Evolutionary conservation across 2,888 invertebrate species (phyloP).

Genomic region (Oscheius myriophilus): DNA sequence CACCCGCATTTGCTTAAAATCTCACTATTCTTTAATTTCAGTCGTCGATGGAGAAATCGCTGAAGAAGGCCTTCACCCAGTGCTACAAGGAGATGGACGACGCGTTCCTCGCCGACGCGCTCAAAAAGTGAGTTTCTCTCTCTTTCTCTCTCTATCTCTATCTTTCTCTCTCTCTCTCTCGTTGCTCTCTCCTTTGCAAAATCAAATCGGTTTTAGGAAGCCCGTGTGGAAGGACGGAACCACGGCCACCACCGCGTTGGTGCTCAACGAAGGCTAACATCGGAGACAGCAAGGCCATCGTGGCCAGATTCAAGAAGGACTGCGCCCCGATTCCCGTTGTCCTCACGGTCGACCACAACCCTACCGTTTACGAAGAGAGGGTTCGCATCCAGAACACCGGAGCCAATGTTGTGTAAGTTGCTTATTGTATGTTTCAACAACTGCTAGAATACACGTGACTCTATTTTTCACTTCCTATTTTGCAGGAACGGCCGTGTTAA

Average conservation of each 20-base stretch:
- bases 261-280: slow-evolving; percentile 74
- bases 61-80: slow-evolving; percentile 73
- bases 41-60: slow-evolving; percentile 71
- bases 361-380: slow-evolving; percentile 74
- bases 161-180: too few species aligned
- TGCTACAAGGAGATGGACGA: slow-evolving; percentile 74
- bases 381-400: slow-evolving; percentile 75
- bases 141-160: neutral
- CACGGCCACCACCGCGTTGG: slow-evolving; percentile 73
- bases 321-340: slow-evolving; percentile 58
- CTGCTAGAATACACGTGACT: too few species aligned
- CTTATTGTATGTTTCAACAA: too few species aligned
- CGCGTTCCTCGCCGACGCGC: slow-evolving; percentile 73
- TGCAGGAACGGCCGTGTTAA: slow-evolving; percentile 71
- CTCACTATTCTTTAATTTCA: slow-evolving; percentile 62
- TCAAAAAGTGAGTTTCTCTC: slow-evolving; percentile 70
- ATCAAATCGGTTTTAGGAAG: too few species aligned
- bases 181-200: too few species aligned
- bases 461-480: too few species aligned
- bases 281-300: slow-evolving; percentile 72
- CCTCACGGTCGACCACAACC: slow-evolving; percentile 74
- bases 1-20: neutral
- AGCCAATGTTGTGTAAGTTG: slow-evolving; percentile 73
- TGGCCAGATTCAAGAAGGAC: slow-evolving; percentile 38
- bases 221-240: slow-evolving; percentile 76